Conservation (phyloP, 1,140 invertebrate species). For the Sminthurides bifidus region DNA sequence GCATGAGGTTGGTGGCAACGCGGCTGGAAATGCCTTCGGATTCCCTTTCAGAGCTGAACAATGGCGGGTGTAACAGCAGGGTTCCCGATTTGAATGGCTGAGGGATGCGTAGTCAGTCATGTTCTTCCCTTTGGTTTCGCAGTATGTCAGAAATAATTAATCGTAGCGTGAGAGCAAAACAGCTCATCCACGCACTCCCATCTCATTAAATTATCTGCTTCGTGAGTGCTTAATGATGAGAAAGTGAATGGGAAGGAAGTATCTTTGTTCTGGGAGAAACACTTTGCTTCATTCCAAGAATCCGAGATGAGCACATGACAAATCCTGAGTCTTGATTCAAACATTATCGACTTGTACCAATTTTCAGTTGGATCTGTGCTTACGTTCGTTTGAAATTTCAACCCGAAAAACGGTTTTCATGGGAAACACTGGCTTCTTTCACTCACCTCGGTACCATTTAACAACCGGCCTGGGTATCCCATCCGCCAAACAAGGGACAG, state of each 20-base stretch:
- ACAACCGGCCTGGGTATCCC: conserved; percentile 24
- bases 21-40: neutral
- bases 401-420: no score
- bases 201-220: no score
- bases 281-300: neutral
- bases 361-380: no score
- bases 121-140: no score
- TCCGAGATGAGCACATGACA: neutral
- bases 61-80: neutral
- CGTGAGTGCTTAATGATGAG: no score
- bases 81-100: neutral
- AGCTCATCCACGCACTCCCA: no score
- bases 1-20: neutral
- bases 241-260: no score
- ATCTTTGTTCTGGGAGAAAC: neutral
- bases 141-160: no score
- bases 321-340: neutral
- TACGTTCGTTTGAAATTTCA: no score
- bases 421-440: neutral
- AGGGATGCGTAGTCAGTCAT: no score
- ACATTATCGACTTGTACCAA: neutral
- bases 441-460: conserved; percentile 26
- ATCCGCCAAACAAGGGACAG: conserved; percentile 16
- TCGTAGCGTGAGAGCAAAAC: no score
- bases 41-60: neutral